These are phyloP conservation scores for Todus mexicanus DNA, from an alignment of 2,797 vertebrate genomes.

Conservation along the genomic window DNA sequence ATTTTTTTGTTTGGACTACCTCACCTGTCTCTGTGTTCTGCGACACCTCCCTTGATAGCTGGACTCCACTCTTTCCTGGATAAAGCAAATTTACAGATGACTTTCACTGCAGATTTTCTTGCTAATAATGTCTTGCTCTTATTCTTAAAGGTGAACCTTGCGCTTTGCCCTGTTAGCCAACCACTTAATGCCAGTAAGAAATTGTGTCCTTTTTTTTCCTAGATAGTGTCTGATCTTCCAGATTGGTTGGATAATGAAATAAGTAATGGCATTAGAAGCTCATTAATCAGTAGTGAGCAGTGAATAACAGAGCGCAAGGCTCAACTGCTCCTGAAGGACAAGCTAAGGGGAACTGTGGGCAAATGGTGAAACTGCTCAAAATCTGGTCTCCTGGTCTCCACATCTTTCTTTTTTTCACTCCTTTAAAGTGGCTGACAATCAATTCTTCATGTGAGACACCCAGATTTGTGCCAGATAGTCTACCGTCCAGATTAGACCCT, in stretches of 20 bases:
- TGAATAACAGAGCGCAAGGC: background rate
- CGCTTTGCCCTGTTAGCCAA: background rate
- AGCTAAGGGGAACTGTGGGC: background rate
- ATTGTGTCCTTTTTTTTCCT: background rate
- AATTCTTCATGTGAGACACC: background rate
- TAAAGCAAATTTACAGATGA: background rate
- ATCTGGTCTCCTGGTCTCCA: background rate
- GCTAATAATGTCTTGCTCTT: background rate
- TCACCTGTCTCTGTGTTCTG: background rate
- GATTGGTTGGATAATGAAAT: background rate
- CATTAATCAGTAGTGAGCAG: background rate
- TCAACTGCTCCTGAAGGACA: background rate
- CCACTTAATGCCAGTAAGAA: background rate
- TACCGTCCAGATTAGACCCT: background rate
- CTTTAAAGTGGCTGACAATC: background rate
- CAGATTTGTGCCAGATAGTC: background rate
- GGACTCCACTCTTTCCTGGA: background rate
- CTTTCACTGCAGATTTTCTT: background rate
- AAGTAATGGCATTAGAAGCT: conserved; percentile 15
- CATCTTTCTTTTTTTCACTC: background rate
- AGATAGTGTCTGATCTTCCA: background rate
- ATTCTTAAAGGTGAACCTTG: background rate
- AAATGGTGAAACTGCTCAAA: background rate
- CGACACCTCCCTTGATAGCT: background rate
- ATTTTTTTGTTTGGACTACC: background rate